Conservation (phyloP, 2,113 vertebrate species). For the Proteles cristata region DNA sequence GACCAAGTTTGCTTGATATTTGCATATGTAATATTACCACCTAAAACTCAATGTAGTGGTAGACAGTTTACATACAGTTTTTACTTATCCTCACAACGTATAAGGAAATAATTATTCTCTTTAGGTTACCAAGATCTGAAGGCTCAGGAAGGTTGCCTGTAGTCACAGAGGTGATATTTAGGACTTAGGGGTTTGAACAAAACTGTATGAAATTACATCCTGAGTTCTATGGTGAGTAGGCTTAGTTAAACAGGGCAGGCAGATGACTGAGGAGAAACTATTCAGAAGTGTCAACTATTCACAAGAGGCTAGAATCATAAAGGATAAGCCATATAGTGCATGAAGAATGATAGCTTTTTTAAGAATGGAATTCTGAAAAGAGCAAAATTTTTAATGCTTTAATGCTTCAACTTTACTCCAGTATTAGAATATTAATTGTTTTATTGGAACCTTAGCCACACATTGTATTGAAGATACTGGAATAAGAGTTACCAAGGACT, state of each 20-base stretch:
- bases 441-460: slow-evolving; percentile 46
- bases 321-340: neutral
- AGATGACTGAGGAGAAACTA: neutral
- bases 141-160: neutral
- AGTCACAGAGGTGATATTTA: neutral
- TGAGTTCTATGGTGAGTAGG: neutral
- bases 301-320: neutral
- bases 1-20: neutral
- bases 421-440: neutral
- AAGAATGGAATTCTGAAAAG: slow-evolving; percentile 4
- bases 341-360: neutral
- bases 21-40: neutral
- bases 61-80: neutral
- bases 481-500: neutral
- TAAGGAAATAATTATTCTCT: neutral
- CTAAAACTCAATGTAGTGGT: neutral
- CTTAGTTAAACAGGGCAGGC: neutral
- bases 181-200: neutral
- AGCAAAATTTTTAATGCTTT: neutral
- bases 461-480: slow-evolving; percentile 30
- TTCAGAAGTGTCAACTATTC: neutral
- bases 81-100: neutral
- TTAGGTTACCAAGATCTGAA: neutral
- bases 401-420: neutral
- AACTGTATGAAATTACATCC: neutral